Evolutionary conservation across 2,888 invertebrate species (phyloP).

Genomic region (Hanleya hanleyi): DNA sequence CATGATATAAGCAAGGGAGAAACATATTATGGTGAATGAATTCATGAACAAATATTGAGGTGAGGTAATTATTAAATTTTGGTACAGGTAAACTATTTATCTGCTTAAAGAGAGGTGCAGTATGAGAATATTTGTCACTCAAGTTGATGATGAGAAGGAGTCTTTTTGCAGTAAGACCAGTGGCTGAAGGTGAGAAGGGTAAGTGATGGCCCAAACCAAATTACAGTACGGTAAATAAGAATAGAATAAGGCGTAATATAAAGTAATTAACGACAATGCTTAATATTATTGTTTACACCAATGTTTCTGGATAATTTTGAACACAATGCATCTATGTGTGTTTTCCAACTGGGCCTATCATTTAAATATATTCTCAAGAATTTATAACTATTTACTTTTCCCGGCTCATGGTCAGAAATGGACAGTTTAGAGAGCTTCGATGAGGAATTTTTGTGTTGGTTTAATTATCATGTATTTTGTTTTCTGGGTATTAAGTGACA

Average conservation of each 20-base stretch:
- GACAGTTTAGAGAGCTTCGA: not conserved
- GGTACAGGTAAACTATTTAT: not conserved
- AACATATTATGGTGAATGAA: not conserved
- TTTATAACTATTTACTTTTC: not conserved
- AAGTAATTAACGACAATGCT: not conserved
- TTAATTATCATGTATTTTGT: not conserved
- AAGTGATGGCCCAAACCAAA: not conserved
- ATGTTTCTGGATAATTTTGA: not conserved
- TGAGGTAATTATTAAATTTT: not conserved
- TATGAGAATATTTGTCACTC: not conserved
- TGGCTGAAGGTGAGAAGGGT: not conserved
- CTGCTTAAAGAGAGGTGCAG: not conserved
- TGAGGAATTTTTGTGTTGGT: not conserved
- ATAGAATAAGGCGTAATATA: not conserved
- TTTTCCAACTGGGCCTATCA: not conserved
- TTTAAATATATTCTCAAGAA: not conserved
- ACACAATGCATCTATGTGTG: not conserved
- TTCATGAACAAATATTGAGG: not conserved
- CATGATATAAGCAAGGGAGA: not conserved
- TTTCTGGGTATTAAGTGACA: not conserved
- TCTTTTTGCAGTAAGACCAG: not conserved
- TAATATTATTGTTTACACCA: not conserved
- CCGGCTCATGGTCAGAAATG: not conserved
- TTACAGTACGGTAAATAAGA: not conserved
- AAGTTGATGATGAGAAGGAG: not conserved